Percentiles rank a stretch among this genome's conserved stretches.
Conservation (phyloP, 2,113 vertebrate genomes). For the Gymnorhina tibicen region DNA sequence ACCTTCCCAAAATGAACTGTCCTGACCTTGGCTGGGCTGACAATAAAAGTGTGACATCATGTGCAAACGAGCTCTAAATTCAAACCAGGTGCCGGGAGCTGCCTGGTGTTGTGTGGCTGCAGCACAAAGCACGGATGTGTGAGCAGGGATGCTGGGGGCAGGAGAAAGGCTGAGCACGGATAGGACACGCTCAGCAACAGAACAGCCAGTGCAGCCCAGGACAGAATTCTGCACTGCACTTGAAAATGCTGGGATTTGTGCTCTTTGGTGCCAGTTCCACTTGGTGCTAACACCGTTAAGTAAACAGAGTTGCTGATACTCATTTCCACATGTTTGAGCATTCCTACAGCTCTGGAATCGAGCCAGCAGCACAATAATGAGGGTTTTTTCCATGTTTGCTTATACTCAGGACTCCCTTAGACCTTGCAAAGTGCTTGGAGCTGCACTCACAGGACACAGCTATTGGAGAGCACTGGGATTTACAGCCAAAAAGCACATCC, state of each 20-base stretch:
- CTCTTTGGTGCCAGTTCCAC: neutral
- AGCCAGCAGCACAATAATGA: neutral
- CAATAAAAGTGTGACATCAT: slow-evolving; percentile 76
- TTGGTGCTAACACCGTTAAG: accelerated
- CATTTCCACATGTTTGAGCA: accelerated
- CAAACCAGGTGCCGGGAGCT: slow-evolving; percentile 72
- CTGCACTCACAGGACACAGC: neutral
- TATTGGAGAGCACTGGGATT: neutral
- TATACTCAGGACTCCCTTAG: neutral
- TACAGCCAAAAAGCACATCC: neutral
- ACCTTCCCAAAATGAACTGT: slow-evolving; percentile 69
- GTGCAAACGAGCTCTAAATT: slow-evolving; percentile 76
- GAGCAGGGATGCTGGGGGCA: slow-evolving; percentile 18
- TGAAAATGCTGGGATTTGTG: neutral
- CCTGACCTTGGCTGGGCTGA: slow-evolving; percentile 71
- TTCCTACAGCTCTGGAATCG: neutral
- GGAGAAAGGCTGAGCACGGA: neutral
- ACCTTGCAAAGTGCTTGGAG: neutral
- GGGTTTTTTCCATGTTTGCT: neutral
- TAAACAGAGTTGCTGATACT: neutral
- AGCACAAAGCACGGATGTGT: slow-evolving; percentile 43
- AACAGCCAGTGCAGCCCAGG: neutral
- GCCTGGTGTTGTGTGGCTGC: slow-evolving; percentile 60
- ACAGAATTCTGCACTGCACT: neutral
- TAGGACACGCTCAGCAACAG: neutral